Conservation (phyloP, 2,888 invertebrate genomes). For the Trissolcus japonicus region DNA sequence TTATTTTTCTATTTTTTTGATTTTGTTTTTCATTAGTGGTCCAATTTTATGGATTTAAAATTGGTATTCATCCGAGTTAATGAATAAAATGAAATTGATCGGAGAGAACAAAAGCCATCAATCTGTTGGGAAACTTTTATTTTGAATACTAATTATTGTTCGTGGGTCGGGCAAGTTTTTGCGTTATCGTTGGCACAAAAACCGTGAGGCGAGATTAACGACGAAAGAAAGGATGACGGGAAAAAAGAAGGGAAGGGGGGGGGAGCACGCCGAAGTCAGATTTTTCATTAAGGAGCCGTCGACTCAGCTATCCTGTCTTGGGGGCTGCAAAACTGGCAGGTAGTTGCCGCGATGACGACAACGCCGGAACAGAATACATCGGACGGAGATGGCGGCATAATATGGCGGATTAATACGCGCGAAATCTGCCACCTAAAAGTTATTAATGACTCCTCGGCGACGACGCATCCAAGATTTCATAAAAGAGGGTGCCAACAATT, state of each 20-base stretch:
- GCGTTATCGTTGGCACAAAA: constrained; percentile 53
- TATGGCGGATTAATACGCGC: constrained; percentile 76
- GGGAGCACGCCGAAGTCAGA: constrained; percentile 67
- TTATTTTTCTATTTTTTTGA: not conserved
- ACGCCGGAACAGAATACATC: constrained; percentile 62
- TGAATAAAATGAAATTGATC: not conserved
- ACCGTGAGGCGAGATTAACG: constrained; percentile 52
- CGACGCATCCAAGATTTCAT: constrained; percentile 75
- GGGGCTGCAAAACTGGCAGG: constrained; percentile 60
- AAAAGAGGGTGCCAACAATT: constrained; percentile 63
- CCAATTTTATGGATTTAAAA: no score
- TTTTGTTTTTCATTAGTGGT: no score
- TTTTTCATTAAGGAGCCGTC: constrained; percentile 76
- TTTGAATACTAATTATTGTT: constrained; percentile 54
- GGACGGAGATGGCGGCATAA: constrained; percentile 69
- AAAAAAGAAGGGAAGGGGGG: constrained; percentile 53
- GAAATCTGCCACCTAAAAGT: constrained; percentile 76
- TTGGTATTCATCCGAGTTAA: no score
- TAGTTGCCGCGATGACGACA: constrained; percentile 62
- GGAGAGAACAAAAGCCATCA: constrained; percentile 27
- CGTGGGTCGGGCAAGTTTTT: constrained; percentile 37
- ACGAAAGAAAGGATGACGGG: constrained; percentile 45
- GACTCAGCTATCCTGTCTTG: constrained; percentile 73
- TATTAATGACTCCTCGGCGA: constrained; percentile 74
- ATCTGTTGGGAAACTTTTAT: constrained; percentile 38